Base-by-base conservation (phyloP, 2,797 vertebrate genomes). In the Cuculus canorus region DNA sequence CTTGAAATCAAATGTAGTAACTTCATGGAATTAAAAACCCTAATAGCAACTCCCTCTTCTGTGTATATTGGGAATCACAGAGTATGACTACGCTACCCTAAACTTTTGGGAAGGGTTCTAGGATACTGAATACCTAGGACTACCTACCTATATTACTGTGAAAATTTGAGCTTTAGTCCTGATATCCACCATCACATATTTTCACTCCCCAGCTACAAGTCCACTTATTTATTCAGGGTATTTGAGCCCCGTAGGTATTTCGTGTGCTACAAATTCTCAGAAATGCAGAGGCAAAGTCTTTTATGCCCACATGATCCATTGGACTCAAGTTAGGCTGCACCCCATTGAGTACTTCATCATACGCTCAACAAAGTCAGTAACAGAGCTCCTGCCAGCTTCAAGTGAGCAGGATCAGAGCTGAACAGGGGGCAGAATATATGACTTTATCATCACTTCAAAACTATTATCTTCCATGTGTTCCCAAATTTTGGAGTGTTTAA, bases 21-120 rank as follows among this genome's bases (percentile, higher is more conserved):
- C 21, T 70, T 71, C 28, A n/a, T 37, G 70, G 65, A 16, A 17
- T 88, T 84, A 47, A 82, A 86, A 47, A 77, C 45, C 95, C 95
- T 72, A 56, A 80, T 71, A 89, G 60, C 84, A 94, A 88, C 96
- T 95, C 97, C 96, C 90, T 97, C 96, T 97, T 97, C 96, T 96
- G 95, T 86, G 76, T 93, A 73, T 7, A 4, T 47, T 65, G 86
- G 82, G 68, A 96, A 97, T 85, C 93, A 92, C 93, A 96, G 22
- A 13, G 14, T 37, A 32, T 7, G 25, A 18, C 25, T 35, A 7
- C 8, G 4, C 5, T 53, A 33, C 24, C 15, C 5, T 17, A 8
- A 54, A 37, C 37, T 71, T 84, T 84, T 24, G 5, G 28, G 25
- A 48, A 11, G 37, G 68, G 7, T 37, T 11, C 7, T 27, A 50